Conservation (phyloP, 2,888 invertebrate genomes). For the Aspidapion aeneum region DNA sequence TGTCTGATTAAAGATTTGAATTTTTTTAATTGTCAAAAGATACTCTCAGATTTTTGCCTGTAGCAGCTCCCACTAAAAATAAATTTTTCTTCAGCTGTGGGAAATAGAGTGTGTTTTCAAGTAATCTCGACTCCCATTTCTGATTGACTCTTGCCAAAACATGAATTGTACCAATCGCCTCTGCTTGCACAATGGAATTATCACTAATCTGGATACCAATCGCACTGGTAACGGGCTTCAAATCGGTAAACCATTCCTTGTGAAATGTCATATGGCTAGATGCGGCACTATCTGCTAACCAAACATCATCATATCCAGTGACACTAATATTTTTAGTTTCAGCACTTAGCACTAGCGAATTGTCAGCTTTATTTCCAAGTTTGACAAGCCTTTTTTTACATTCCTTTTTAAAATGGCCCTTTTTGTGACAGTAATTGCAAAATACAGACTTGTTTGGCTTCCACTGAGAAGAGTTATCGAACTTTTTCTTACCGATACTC, state of each 20-base stretch:
- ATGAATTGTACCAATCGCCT: constrained; percentile 10
- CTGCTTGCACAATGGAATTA: constrained; percentile 11
- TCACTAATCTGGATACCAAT: constrained; percentile 12
- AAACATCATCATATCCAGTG: too few species aligned
- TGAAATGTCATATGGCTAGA: constrained; percentile 29
- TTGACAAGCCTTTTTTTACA: not conserved
- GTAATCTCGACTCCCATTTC: constrained; percentile 15
- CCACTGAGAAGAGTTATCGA: too few species aligned
- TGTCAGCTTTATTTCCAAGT: not conserved
- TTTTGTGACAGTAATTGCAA: not conserved
- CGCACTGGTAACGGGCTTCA: not conserved
- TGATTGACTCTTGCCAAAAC: constrained; percentile 12
- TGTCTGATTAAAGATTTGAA: constrained; percentile 10
- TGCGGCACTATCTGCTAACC: too few species aligned
- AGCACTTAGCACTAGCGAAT: too few species aligned
- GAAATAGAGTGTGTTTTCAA: too few species aligned
- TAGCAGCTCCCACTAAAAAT: constrained; percentile 22
- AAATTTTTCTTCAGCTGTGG: constrained; percentile 17
- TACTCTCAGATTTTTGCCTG: constrained; percentile 12
- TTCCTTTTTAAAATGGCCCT: not conserved
- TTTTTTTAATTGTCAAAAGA: constrained; percentile 10
- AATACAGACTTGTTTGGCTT: too few species aligned
- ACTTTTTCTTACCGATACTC: too few species aligned
- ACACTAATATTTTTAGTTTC: too few species aligned
- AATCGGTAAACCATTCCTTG: constrained; percentile 21